A percentile compares a stretch with the other conserved stretches of the same genome.
phyloP scores from a whole-genome alignment of 2,888 invertebrate genomes.

The Eurytoma adleriae region DNA sequence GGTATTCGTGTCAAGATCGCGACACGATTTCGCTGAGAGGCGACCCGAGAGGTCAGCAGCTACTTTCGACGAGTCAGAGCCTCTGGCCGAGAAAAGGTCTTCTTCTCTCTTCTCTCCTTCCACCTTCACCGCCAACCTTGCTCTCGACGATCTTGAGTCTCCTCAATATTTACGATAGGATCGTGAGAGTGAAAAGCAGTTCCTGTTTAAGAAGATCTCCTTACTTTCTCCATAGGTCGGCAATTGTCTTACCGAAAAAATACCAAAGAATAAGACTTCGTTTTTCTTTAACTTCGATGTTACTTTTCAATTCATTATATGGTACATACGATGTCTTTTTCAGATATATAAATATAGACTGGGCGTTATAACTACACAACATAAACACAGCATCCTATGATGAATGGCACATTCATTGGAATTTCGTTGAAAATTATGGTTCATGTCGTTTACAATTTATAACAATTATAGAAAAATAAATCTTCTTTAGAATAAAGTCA shows the following conservation, averaged over 20 bases:
- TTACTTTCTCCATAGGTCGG: constrained; percentile 60
- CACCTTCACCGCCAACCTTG: constrained; percentile 1
- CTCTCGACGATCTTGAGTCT: constrained; percentile 58
- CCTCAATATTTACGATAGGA: constrained; percentile 62
- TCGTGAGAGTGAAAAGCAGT: constrained; percentile 61
- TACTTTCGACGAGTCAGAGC: constrained; percentile 61
- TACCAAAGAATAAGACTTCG: constrained; percentile 36
- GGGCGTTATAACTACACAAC: constrained; percentile 35
- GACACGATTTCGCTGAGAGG: constrained; percentile 56
- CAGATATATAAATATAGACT: constrained; percentile 14
- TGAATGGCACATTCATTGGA: constrained; percentile 57
- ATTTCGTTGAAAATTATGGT: constrained; percentile 32
- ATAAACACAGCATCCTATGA: constrained; percentile 42
- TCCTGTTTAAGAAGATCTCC: constrained; percentile 58
- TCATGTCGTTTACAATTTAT: constrained; percentile 11
- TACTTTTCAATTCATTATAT: constrained; percentile 39
- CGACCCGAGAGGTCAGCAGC: constrained; percentile 63
- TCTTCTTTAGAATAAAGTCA: constrained; percentile 17
- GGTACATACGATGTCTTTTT: constrained; percentile 27
- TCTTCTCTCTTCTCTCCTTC: constrained; percentile 49
- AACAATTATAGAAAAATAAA: constrained; percentile 13
- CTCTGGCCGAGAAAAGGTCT: constrained; percentile 60
- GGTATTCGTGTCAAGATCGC: constrained; percentile 64
- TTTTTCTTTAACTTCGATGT: constrained; percentile 36
- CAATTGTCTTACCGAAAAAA: constrained; percentile 49